phyloP scores from a whole-genome alignment of 1,140 invertebrate species.

The Drosophila neocordata region DNA sequence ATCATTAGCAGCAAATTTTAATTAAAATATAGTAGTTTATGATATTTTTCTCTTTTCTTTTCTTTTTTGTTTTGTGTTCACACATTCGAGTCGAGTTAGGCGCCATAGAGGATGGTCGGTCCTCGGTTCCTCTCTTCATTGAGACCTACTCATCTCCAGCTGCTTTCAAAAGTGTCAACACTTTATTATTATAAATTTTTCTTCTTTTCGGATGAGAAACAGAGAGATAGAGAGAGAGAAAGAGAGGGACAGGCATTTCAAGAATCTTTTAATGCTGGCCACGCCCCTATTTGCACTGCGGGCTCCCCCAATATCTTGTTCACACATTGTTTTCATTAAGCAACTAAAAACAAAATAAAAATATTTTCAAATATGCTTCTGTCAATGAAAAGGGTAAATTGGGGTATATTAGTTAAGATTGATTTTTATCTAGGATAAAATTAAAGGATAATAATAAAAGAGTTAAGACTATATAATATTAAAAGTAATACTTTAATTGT shows the following conservation, averaged over 20 bases:
- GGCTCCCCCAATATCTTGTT: slow-evolving; percentile 63
- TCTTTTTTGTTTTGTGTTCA: slow-evolving; percentile 43
- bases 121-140: neutral
- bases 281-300: slow-evolving; percentile 31
- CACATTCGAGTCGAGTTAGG: slow-evolving; percentile 66
- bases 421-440: too few species aligned
- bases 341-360: slow-evolving; percentile 41
- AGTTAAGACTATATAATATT: too few species aligned
- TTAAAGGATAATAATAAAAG: too few species aligned
- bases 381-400: slow-evolving; percentile 13
- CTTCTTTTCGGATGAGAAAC: neutral
- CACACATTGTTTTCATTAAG: slow-evolving; percentile 81
- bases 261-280: slow-evolving; percentile 68
- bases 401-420: slow-evolving; percentile 4
- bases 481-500: too few species aligned
- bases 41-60: neutral
- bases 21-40: slow-evolving; percentile 52
- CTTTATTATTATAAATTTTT: slow-evolving; percentile 23
- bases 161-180: slow-evolving; percentile 56
- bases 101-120: slow-evolving; percentile 37
- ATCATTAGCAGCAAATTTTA: slow-evolving; percentile 72
- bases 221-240: neutral
- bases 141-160: slow-evolving; percentile 1
- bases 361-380: slow-evolving; percentile 48
- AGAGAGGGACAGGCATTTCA: slow-evolving; percentile 46